phyloP scores from a whole-genome alignment of 2,113 vertebrate species.

The Colistium nudipinnis region DNA sequence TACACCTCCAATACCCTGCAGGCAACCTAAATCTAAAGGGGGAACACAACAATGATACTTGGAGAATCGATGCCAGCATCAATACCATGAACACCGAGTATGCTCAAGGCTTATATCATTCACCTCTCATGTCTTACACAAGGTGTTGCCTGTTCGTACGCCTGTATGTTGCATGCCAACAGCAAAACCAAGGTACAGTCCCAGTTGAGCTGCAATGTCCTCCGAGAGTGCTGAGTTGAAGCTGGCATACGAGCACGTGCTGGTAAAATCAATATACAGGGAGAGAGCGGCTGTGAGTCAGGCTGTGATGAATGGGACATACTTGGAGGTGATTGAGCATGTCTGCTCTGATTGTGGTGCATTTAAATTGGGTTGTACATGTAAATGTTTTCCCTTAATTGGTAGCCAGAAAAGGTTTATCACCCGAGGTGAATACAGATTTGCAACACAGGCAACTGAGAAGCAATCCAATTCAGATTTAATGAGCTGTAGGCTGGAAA shows the following conservation, averaged over 20 bases:
- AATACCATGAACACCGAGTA: constrained; percentile 48
- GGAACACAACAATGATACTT: constrained; percentile 62
- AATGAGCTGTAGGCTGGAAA: constrained; percentile 75
- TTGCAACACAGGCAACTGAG: constrained; percentile 57
- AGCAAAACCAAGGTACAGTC: constrained; percentile 18
- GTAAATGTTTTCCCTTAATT: constrained; percentile 77
- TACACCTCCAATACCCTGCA: constrained; percentile 42
- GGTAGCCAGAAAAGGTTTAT: constrained; percentile 71
- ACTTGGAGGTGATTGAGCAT: constrained; percentile 69
- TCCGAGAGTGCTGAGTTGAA: constrained; percentile 24
- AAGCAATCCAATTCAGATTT: constrained; percentile 77
- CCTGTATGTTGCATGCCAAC: constrained; percentile 11
- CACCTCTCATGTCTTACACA: constrained; percentile 43
- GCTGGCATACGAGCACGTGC: constrained; percentile 23
- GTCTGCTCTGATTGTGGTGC: constrained; percentile 62
- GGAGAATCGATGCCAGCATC: constrained; percentile 56
- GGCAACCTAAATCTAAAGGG: constrained; percentile 42
- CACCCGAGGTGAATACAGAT: constrained; percentile 71
- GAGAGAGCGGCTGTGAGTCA: constrained; percentile 54
- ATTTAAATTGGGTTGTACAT: constrained; percentile 71
- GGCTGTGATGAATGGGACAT: constrained; percentile 66
- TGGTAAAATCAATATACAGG: constrained; percentile 47
- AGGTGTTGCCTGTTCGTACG: constrained; percentile 25
- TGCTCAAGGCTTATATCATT: constrained; percentile 56
- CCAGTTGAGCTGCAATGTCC: constrained; percentile 4